These are phyloP conservation scores for Alouatta palliata DNA, from an alignment of 2,113 vertebrate genomes.

Conservation along the genomic window DNA sequence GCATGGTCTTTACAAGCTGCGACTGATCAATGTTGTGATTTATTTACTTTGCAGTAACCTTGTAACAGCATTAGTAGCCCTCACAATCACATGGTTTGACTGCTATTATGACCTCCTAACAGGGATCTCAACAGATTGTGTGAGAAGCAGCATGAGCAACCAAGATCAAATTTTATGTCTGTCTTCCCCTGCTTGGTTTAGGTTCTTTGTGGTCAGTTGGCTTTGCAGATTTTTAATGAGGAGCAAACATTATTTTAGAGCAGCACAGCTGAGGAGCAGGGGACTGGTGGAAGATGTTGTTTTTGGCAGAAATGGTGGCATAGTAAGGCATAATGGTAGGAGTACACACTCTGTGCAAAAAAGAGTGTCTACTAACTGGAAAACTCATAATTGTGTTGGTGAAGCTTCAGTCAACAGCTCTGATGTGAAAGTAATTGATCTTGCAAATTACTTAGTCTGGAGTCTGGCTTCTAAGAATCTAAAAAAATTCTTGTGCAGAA, in stretches of 20 bases:
- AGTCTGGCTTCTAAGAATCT: background rate
- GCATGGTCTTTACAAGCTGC: background rate
- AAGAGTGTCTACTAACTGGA: background rate
- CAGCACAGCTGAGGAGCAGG: conserved; percentile 55
- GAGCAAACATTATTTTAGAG: conserved; percentile 58
- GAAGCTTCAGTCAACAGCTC: background rate
- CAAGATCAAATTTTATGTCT: background rate
- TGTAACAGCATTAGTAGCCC: background rate
- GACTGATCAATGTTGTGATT: conserved; percentile 2
- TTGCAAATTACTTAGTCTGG: background rate
- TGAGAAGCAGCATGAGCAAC: background rate
- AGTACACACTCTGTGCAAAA: background rate
- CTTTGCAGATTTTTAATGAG: conserved; percentile 67
- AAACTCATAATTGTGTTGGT: background rate
- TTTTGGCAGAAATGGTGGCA: conserved; percentile 36
- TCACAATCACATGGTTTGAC: background rate
- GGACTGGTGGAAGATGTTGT: conserved; percentile 41
- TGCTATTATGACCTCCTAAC: background rate
- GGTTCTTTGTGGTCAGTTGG: conserved; percentile 53
- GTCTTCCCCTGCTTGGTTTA: background rate
- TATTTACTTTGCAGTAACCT: background rate
- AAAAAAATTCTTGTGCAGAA: background rate
- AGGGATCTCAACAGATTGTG: background rate
- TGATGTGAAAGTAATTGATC: background rate
- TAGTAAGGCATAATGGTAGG: conserved; percentile 12